phyloP scores from a whole-genome alignment of 2,888 invertebrate genomes.

The Heliconius ismenius region DNA sequence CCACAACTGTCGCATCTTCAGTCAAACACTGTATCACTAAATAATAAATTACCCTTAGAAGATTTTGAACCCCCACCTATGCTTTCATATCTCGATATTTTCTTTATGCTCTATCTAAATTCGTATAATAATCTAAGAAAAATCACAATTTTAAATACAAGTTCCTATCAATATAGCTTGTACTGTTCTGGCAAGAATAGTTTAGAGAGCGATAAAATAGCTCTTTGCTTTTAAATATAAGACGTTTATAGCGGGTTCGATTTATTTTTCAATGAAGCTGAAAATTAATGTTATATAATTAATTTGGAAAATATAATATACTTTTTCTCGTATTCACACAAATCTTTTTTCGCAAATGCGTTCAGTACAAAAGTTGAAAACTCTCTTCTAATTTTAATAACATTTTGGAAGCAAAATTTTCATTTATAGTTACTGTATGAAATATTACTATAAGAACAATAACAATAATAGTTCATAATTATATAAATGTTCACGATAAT shows the following conservation, averaged over 20 bases:
- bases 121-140: not conserved
- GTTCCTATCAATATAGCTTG: not conserved
- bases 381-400: not conserved
- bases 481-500: not conserved
- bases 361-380: not conserved
- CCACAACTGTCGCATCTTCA: too few relatives aligned
- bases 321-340: too few relatives aligned
- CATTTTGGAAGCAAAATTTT: not conserved
- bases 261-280: not conserved
- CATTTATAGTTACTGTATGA: not conserved
- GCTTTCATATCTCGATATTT: too few relatives aligned
- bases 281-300: not conserved
- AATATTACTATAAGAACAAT: not conserved
- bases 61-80: not conserved
- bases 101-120: not conserved
- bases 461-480: too few relatives aligned
- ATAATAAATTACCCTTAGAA: not conserved
- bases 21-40: too few relatives aligned
- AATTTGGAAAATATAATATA: not conserved
- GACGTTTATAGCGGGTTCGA: not conserved
- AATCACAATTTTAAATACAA: not conserved
- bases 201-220: constrained; percentile 1
- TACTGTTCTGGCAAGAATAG: constrained; percentile 27
- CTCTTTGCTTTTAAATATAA: not conserved
- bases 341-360: too few relatives aligned